Evolutionary conservation across 2,888 invertebrate species (phyloP).

Genomic region (Lithophane semibrunnea): DNA sequence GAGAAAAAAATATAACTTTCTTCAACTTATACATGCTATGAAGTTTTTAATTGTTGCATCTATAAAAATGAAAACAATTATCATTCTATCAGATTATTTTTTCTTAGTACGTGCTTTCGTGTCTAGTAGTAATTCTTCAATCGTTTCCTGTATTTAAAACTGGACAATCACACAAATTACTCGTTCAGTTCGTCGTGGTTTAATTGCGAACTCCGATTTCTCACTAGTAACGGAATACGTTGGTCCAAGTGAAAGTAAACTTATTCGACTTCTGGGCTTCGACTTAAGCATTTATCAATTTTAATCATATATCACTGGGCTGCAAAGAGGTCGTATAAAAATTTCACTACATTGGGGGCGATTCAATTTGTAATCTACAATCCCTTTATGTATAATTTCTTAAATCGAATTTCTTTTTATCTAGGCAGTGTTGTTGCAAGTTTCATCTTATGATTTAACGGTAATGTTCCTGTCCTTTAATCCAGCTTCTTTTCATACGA

Average conservation of each 20-base stretch:
- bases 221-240: slow-evolving; percentile 72
- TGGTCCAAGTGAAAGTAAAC: slow-evolving; percentile 65
- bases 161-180: slow-evolving; percentile 70
- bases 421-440: neutral
- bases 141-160: slow-evolving; percentile 72
- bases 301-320: slow-evolving; percentile 55
- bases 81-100: slow-evolving; percentile 16
- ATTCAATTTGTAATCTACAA: neutral
- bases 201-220: slow-evolving; percentile 75
- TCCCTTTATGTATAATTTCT: neutral
- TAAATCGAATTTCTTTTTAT: neutral
- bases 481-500: neutral
- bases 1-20: slow-evolving; percentile 8
- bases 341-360: slow-evolving; percentile 29
- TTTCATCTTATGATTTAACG: neutral
- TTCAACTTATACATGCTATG: neutral
- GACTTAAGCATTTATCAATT: slow-evolving; percentile 44
- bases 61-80: slow-evolving; percentile 24
- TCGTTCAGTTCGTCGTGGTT: slow-evolving; percentile 66
- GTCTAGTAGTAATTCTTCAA: slow-evolving; percentile 64
- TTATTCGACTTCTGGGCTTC: slow-evolving; percentile 61
- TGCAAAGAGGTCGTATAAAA: slow-evolving; percentile 22
- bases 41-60: slow-evolving; percentile 4
- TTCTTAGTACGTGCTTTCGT: slow-evolving; percentile 55
- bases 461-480: neutral